These are phyloP conservation scores for Boleophthalmus pectinirostris DNA, from an alignment of 2,113 vertebrate species.

Conservation along the genomic window DNA sequence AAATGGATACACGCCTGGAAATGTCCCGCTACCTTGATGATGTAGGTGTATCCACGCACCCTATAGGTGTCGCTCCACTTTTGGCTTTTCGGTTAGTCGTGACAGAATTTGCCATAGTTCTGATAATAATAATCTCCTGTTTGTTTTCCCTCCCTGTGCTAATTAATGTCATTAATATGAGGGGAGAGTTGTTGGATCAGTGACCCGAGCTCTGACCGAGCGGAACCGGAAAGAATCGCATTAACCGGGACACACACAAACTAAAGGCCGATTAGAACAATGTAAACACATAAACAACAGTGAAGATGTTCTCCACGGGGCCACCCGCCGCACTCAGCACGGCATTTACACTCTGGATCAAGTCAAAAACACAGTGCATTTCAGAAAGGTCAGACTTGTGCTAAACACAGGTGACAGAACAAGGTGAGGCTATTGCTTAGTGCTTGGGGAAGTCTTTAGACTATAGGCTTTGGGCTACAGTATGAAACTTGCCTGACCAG, in stretches of 20 bases:
- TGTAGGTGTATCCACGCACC: not conserved
- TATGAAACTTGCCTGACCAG: not conserved
- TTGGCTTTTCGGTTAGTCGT: slow-evolving; percentile 25
- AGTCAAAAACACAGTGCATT: slow-evolving; percentile 12
- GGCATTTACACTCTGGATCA: slow-evolving; percentile 16
- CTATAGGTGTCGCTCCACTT: slow-evolving; percentile 26
- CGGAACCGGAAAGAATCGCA: slow-evolving; percentile 81
- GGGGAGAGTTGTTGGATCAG: slow-evolving; percentile 60
- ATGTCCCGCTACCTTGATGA: not conserved
- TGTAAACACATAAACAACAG: slow-evolving; percentile 74
- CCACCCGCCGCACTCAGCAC: slow-evolving; percentile 12
- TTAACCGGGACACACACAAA: slow-evolving; percentile 70
- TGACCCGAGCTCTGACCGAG: slow-evolving; percentile 73
- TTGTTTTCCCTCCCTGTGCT: slow-evolving; percentile 66
- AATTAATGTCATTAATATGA: slow-evolving; percentile 76
- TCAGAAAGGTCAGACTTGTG: not conserved
- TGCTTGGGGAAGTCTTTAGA: not conserved
- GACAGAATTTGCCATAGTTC: slow-evolving; percentile 60
- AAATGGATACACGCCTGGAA: not conserved
- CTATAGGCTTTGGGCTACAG: not conserved
- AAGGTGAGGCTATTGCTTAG: not conserved
- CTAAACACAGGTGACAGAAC: not conserved
- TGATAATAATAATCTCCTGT: slow-evolving; percentile 65
- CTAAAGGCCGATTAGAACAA: slow-evolving; percentile 72
- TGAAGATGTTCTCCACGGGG: slow-evolving; percentile 45